A percentile compares a stretch with the other conserved stretches of the same genome.
phyloP scores from a whole-genome alignment of 2,888 invertebrate species.

The Caenorhabditis parvicauda region DNA sequence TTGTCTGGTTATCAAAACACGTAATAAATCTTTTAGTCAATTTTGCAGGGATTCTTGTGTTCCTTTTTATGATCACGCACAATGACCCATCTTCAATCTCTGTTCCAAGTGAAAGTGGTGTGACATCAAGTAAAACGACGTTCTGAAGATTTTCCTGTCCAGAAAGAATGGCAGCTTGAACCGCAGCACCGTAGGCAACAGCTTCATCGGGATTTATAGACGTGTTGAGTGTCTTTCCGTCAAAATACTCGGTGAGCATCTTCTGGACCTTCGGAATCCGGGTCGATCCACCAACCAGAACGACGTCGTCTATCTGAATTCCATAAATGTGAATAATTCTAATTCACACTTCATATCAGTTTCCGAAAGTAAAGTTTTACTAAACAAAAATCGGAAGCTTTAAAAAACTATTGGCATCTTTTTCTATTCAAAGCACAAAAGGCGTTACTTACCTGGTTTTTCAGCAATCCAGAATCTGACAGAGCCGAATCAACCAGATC shows the following conservation, averaged over 20 bases:
- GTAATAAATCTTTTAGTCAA: not conserved
- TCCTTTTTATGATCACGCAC: not conserved
- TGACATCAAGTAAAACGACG: conserved; percentile 21
- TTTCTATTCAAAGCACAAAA: too few relatives aligned
- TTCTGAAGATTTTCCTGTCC: conserved; percentile 33
- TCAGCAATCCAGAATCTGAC: too few relatives aligned
- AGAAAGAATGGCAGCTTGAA: conserved; percentile 76
- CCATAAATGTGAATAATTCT: too few relatives aligned
- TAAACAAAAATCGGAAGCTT: too few relatives aligned
- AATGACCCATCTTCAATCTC: not conserved
- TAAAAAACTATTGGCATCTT: too few relatives aligned
- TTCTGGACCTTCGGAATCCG: conserved; percentile 65
- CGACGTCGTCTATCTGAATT: conserved; percentile 64
- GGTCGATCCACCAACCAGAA: conserved; percentile 67
- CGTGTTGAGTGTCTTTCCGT: not conserved
- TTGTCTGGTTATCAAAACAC: not conserved
- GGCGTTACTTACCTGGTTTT: too few relatives aligned
- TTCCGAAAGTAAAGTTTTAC: too few relatives aligned
- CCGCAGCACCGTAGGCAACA: conserved; percentile 95
- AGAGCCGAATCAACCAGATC: conserved; percentile 94
- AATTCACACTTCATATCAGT: too few relatives aligned
- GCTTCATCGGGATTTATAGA: conserved; percentile 79
- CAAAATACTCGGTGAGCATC: conserved; percentile 56
- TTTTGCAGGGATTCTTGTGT: not conserved
- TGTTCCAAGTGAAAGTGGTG: conserved; percentile 25